Evolutionary conservation across 2,888 invertebrate genomes (phyloP).

Genomic region (Oegoconia quadripuncta): DNA sequence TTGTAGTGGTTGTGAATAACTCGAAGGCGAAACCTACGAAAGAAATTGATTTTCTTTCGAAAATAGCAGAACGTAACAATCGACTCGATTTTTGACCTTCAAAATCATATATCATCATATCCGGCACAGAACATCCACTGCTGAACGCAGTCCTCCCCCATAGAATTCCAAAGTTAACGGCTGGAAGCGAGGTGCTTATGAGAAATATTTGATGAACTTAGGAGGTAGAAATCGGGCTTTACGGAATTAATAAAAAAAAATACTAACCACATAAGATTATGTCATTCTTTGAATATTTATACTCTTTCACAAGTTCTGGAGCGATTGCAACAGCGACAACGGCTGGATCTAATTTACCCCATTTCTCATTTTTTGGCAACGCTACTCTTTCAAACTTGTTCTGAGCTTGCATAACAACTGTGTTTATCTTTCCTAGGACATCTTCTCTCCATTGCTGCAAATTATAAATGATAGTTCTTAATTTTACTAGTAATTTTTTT

Average conservation of each 20-base stretch:
- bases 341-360: conserved; percentile 58
- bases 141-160: no score
- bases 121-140: no score
- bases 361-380: conserved; percentile 29
- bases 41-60: no score
- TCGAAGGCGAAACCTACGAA: no score
- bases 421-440: conserved; percentile 46
- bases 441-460: conserved; percentile 53
- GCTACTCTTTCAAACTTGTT: conserved; percentile 52
- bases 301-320: conserved; percentile 49
- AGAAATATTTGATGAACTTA: no score
- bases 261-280: conserved; percentile 54
- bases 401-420: conserved; percentile 49
- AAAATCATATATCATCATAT: no score
- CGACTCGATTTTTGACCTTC: no score
- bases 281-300: conserved; percentile 52
- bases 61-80: no score
- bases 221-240: not conserved
- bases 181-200: no score
- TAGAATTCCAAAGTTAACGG: no score
- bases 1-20: no score
- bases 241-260: not conserved
- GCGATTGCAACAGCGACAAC: conserved; percentile 42
- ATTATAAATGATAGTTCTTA: not conserved
- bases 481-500: no score